Percentiles rank a stretch among this genome's conserved stretches.
Conservation (phyloP, 2,113 vertebrate genomes). For the Paracanthobrama guichenoti region DNA sequence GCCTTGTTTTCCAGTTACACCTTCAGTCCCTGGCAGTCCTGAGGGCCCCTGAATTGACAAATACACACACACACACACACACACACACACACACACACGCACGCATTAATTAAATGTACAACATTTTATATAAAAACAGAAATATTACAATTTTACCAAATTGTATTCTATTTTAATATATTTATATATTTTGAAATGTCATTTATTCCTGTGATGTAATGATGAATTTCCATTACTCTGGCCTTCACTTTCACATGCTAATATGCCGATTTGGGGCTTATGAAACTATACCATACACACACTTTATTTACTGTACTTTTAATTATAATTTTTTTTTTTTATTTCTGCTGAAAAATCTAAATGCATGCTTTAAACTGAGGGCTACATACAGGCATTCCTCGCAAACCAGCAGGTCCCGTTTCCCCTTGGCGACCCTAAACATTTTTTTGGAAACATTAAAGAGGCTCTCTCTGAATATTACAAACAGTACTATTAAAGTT, state of each 20-base stretch:
- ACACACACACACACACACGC: background rate
- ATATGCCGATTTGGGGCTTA: too few species aligned
- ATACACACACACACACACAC: background rate
- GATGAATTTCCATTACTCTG: too few species aligned
- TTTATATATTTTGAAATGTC: too few species aligned
- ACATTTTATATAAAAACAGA: background rate
- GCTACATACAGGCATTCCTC: slow-evolving; percentile 73
- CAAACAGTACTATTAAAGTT: background rate
- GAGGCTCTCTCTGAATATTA: background rate
- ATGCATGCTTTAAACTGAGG: background rate
- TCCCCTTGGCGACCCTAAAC: slow-evolving; percentile 75
- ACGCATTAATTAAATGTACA: background rate
- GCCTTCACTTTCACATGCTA: too few species aligned
- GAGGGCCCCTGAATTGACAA: slow-evolving; percentile 67
- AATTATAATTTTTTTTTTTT: too few species aligned
- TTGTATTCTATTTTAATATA: too few species aligned
- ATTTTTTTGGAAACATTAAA: slow-evolving; percentile 8
- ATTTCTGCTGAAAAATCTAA: background rate
- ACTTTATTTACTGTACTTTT: background rate
- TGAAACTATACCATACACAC: too few species aligned
- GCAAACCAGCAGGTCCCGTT: slow-evolving; percentile 72
- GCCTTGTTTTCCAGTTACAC: slow-evolving; percentile 70
- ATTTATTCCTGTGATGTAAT: too few species aligned
- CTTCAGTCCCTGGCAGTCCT: slow-evolving; percentile 66
- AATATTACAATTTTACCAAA: background rate